A percentile compares a stretch with the other conserved stretches of the same genome.
phyloP scores from a whole-genome alignment of 2,113 vertebrate species.

The Lamprotornis superbus region DNA sequence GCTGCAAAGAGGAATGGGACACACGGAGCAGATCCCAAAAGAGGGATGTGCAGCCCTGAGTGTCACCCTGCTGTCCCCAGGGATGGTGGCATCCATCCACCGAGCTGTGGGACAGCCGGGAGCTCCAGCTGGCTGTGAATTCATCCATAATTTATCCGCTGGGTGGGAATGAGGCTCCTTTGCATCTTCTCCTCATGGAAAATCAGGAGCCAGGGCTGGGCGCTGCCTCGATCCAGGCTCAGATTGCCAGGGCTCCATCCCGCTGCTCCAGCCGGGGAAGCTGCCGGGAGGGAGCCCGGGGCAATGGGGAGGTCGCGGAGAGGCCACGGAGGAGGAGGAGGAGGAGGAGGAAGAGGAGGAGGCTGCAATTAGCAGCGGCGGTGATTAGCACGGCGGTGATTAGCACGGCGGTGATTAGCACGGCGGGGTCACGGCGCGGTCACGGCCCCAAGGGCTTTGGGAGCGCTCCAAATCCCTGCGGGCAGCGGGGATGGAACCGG shows the following conservation, averaged over 20 bases:
- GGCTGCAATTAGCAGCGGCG: background rate
- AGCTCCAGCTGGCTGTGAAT: fast-evolving
- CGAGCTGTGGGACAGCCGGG: background rate
- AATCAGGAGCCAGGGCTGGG: too few species aligned
- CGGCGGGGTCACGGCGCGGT: fast-evolving
- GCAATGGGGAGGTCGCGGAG: fast-evolving
- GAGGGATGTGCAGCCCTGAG: fast-evolving
- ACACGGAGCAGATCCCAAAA: fast-evolving
- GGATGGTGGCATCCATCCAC: background rate
- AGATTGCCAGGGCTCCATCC: fast-evolving
- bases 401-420: background rate
- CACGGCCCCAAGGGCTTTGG: background rate
- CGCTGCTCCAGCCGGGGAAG: background rate
- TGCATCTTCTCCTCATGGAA: fast-evolving
- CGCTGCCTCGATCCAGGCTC: fast-evolving
- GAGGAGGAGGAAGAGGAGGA: background rate
- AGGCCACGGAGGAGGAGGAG: background rate
- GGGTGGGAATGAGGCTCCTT: background rate
- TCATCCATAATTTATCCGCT: background rate
- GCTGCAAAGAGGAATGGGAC: background rate
- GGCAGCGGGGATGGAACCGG: fast-evolving
- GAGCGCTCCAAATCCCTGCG: background rate
- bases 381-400: background rate
- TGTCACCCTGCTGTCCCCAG: fast-evolving
- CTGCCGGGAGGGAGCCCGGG: background rate